A percentile compares a stretch with the other conserved stretches of the same genome.
phyloP scores from a whole-genome alignment of 1,140 invertebrate genomes.

The Pectinophora gossypiella region DNA sequence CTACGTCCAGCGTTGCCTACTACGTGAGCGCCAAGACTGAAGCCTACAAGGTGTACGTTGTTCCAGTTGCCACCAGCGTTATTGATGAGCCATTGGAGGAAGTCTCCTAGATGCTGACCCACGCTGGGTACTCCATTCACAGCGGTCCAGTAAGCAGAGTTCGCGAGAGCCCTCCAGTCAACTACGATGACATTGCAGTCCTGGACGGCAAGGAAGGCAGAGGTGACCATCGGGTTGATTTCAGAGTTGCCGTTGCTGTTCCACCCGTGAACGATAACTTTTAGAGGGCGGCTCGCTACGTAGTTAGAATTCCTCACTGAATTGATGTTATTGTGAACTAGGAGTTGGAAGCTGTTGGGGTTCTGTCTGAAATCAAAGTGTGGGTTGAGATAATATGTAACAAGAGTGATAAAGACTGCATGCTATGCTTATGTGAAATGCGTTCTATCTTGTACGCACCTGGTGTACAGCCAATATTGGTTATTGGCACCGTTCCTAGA shows the following conservation, averaged over 20 bases:
- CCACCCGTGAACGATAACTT: constrained; percentile 41
- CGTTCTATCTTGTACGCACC: constrained; percentile 21
- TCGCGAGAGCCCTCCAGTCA: constrained; percentile 78
- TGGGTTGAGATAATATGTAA: no score
- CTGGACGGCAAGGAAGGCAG: constrained; percentile 7
- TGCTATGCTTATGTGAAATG: no score
- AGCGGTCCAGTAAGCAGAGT: constrained; percentile 66
- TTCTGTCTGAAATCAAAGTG: constrained; percentile 34
- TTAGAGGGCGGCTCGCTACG: constrained; percentile 19
- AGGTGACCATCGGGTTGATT: constrained; percentile 24
- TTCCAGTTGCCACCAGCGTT: constrained; percentile 44
- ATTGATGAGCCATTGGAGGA: constrained; percentile 62
- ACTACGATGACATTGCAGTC: constrained; percentile 80
- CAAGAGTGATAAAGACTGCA: no score
- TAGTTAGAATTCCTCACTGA: constrained; percentile 33
- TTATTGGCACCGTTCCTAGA: constrained; percentile 42
- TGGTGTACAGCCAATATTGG: constrained; percentile 49
- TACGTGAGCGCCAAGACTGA: constrained; percentile 90
- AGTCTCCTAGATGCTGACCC: constrained; percentile 50
- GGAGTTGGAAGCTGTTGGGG: constrained; percentile 20
- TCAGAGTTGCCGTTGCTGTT: constrained; percentile 25
- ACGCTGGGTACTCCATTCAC: constrained; percentile 65
- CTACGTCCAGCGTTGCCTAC: constrained; percentile 83
- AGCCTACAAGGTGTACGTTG: constrained; percentile 89
- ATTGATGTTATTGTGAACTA: constrained; percentile 23